phyloP scores from a whole-genome alignment of 2,113 vertebrate species.

The Phycodurus eques region DNA sequence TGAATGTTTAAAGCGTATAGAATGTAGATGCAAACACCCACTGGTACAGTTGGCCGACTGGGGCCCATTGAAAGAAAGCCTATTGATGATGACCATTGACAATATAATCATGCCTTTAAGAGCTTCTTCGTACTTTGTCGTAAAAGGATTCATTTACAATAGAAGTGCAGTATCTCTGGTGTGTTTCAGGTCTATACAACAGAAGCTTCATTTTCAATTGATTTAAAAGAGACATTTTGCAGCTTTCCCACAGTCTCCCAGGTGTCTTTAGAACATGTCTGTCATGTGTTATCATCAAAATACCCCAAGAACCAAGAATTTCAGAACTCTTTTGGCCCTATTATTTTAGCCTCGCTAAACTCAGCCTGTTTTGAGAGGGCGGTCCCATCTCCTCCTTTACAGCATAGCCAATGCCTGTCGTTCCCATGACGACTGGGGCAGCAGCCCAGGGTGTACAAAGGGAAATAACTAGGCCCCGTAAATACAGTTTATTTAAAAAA shows the following conservation, averaged over 20 bases:
- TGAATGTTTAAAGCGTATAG: constrained; percentile 19
- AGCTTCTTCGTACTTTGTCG: background rate
- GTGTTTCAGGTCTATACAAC: background rate
- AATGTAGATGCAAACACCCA: constrained; percentile 31
- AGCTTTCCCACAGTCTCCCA: background rate
- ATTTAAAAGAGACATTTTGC: background rate
- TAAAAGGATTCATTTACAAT: background rate
- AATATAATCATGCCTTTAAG: background rate
- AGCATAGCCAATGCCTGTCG: no score
- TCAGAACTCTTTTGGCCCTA: no score
- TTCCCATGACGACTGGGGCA: no score
- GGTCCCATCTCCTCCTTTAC: no score
- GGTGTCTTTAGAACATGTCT: background rate
- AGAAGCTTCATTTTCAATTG: constrained; percentile 11
- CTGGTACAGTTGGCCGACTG: constrained; percentile 24
- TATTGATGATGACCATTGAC: background rate
- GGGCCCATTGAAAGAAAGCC: constrained; percentile 2
- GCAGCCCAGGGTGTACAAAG: no score
- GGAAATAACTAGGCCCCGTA: no score
- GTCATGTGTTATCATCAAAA: no score
- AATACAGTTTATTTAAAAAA: no score
- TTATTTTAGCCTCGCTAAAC: no score
- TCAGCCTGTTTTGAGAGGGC: no score
- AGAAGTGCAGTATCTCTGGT: background rate
- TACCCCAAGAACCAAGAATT: no score